Conservation (phyloP, 2,113 vertebrate species). For the Bos javanicus region DNA sequence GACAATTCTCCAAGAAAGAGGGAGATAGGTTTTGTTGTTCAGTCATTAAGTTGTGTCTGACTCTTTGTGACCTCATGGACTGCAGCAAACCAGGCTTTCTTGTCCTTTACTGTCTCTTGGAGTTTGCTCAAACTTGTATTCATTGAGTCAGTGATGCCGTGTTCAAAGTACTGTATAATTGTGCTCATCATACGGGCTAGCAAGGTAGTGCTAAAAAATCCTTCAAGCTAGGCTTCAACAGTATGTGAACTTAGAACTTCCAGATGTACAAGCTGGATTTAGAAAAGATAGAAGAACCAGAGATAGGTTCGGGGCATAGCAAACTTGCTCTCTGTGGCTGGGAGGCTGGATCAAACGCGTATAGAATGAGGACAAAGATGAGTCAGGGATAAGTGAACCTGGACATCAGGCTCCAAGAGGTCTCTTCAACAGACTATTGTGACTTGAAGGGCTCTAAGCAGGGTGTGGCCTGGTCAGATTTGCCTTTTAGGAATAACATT, state of each 20-base stretch:
- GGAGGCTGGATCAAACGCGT: background rate
- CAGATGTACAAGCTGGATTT: background rate
- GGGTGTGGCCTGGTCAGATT: background rate
- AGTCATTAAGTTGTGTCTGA: background rate
- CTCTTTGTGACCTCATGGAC: background rate
- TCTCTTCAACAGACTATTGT: background rate
- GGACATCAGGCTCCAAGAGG: background rate
- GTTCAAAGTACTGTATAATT: background rate
- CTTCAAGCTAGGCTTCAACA: background rate
- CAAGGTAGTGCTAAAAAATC: background rate
- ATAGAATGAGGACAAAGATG: fast-evolving
- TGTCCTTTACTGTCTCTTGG: background rate
- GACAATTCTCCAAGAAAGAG: background rate
- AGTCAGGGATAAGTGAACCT: background rate
- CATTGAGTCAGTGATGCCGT: background rate
- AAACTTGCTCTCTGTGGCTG: background rate
- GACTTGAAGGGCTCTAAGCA: background rate
- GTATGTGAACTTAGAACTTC: background rate
- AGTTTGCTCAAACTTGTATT: background rate
- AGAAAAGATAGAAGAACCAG: background rate
- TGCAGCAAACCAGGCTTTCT: background rate
- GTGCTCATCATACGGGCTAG: background rate
- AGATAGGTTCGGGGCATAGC: background rate
- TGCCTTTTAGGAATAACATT: background rate
- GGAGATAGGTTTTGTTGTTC: background rate